phyloP scores from a whole-genome alignment of 2,888 invertebrate genomes.

The Lasioglossum oenotherae region DNA sequence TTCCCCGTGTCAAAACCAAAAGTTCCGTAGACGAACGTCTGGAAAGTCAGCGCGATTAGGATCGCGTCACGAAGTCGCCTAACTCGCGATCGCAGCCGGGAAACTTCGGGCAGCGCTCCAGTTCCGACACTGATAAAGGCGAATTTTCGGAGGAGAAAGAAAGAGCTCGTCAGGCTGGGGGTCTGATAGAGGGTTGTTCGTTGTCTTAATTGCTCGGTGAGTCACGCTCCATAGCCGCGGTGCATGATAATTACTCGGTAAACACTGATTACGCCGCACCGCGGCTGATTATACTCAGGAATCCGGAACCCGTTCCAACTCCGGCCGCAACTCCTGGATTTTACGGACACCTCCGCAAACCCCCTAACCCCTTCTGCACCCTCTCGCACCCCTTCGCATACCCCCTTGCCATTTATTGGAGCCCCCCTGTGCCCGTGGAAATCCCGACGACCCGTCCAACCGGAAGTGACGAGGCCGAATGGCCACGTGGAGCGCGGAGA shows the following conservation, averaged over 20 bases:
- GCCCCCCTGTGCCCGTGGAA: conserved; percentile 51
- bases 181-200: conserved; percentile 14
- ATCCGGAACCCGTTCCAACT: conserved; percentile 57
- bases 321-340: conserved; percentile 50
- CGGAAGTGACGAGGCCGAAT: conserved; percentile 76
- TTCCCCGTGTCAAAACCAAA: neutral
- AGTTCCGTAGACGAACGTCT: neutral
- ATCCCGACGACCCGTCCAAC: conserved; percentile 68
- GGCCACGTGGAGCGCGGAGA: conserved; percentile 40
- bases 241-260: conserved; percentile 64
- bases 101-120: neutral
- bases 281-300: conserved; percentile 64
- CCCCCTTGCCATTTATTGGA: neutral
- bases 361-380: neutral
- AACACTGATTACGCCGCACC: conserved; percentile 66
- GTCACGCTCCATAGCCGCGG: conserved; percentile 37
- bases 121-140: neutral
- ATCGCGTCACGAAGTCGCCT: neutral
- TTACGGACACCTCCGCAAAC: conserved; percentile 38
- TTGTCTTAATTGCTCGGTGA: conserved; percentile 65
- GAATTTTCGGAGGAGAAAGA: neutral
- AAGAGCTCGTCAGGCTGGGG: neutral
- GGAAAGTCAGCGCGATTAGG: neutral
- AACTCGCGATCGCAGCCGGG: neutral
- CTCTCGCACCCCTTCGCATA: neutral